These are phyloP conservation scores for Ariolimax columbianus DNA, from an alignment of 2,888 invertebrate genomes.

Conservation along the genomic window DNA sequence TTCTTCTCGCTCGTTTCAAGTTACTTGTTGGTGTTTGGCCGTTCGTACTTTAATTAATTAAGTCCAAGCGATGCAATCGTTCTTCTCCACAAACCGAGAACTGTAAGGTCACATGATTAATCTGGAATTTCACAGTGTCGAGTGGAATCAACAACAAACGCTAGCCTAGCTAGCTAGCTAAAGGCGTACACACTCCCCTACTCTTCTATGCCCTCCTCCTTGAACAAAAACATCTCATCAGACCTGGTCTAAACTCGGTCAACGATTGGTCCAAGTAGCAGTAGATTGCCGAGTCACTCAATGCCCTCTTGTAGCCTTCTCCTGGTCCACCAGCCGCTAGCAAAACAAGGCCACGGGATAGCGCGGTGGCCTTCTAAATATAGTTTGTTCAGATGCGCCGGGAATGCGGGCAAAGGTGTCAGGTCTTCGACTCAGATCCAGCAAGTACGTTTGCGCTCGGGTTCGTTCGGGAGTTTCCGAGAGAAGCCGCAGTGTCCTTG, in stretches of 20 bases:
- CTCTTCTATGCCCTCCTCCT: neutral
- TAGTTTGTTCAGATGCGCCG: slow-evolving; percentile 12
- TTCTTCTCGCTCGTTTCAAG: too few relatives aligned
- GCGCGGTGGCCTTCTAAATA: slow-evolving; percentile 23
- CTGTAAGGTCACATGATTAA: too few relatives aligned
- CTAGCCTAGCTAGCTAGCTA: too few relatives aligned
- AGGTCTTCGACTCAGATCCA: neutral
- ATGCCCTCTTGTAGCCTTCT: slow-evolving; percentile 3
- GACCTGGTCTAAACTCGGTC: slow-evolving; percentile 24
- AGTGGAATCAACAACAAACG: too few relatives aligned
- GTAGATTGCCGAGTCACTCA: slow-evolving; percentile 24
- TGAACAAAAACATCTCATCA: slow-evolving; percentile 4
- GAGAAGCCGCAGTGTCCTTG: slow-evolving; percentile 41
- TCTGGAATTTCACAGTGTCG: too few relatives aligned
- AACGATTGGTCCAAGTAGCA: slow-evolving; percentile 17
- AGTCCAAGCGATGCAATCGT: too few relatives aligned
- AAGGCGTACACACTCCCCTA: too few relatives aligned
- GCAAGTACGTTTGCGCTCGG: slow-evolving; percentile 6
- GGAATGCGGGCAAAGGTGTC: slow-evolving; percentile 43
- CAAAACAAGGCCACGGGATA: slow-evolving; percentile 19
- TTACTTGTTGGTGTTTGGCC: too few relatives aligned
- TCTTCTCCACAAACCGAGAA: too few relatives aligned
- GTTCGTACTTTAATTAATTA: too few relatives aligned
- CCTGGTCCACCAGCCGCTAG: slow-evolving; percentile 10
- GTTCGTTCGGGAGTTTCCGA: slow-evolving; percentile 31